Percentiles rank a stretch among this genome's conserved stretches.
Evolutionary conservation across 1,140 invertebrate species (phyloP).

Genomic region (Diachasma alloeum): DNA sequence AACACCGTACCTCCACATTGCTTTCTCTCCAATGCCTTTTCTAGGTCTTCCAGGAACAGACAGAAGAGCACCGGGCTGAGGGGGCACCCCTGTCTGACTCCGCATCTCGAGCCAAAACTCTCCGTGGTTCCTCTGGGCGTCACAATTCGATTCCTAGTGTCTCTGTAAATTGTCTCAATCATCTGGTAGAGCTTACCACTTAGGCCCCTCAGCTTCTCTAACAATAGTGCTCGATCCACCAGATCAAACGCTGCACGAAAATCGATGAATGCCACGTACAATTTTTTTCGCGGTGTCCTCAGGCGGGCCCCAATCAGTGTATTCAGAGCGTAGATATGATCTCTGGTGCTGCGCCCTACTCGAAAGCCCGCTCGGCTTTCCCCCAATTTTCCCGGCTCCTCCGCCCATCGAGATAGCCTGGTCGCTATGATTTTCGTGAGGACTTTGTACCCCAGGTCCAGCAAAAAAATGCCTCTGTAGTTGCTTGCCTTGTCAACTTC

Average conservation of each 20-base stretch:
- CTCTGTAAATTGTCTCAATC: neutral
- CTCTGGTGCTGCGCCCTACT: neutral
- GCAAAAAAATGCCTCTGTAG: neutral
- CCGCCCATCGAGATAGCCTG: neutral
- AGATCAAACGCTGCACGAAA: too few species aligned
- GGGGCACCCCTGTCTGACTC: neutral
- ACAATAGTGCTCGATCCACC: neutral
- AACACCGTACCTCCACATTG: too few species aligned
- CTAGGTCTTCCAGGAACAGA: slow-evolving; percentile 20
- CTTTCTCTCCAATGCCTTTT: neutral
- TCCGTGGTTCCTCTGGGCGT: neutral
- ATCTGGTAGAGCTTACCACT: neutral
- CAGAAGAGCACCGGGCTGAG: neutral
- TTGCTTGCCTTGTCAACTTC: neutral
- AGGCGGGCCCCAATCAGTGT: neutral
- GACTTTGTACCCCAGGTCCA: neutral
- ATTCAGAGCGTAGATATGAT: slow-evolving; percentile 24
- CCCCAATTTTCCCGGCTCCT: neutral
- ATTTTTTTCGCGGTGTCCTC: neutral
- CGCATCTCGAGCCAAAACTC: neutral
- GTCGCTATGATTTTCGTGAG: neutral
- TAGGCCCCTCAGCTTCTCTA: neutral
- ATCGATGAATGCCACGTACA: neutral
- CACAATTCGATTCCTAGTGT: too few species aligned
- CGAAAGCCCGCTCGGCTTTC: too few species aligned